Base-by-base conservation (phyloP, 2,888 invertebrate species). In the Oegoconia quadripuncta region DNA sequence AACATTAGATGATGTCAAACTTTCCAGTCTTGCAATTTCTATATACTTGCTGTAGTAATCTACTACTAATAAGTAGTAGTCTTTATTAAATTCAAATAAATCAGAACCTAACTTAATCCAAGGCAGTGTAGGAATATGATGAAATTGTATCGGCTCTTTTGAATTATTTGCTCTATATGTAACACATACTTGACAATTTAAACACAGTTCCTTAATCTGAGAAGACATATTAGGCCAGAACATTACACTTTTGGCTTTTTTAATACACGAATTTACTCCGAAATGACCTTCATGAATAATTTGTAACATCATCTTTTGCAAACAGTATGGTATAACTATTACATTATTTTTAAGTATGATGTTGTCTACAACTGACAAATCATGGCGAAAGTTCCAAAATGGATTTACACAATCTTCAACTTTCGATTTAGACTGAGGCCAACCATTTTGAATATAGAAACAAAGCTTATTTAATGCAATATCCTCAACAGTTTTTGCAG, bases 41-140 rank as follows among this genome's bases (percentile, higher is more conserved):
- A 44, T 13, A 26, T 25, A 44, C 30, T 41, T 44, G 20, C 34
- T 38, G 13, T 27, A 44, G 12, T 44, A 44, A 36, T 44, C 44
- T 16, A 44, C 30, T 1, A 41, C 13, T 22, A 44, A 1, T 4
- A 42, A 22, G 18, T 22, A 34, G 11, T 27, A 6, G 11, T 20
- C 2, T 9, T 22, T 32, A 14, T 32, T 26, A 13, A 34, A 35
- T 17, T 38, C 25, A 34, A 38, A 42, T 16, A 42, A 8, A 35
- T 42, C 42, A 9, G 23, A n/a, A 9, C 16, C 41, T 8, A 40
- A 3, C n/a, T 35, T 26, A 2, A 17, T 2, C 34, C 34, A 34
- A 1, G 34, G 26, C n/a, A 15, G 3, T 7, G 13, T 9, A 8
- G 34, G 34, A 7, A 34, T 14, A 9, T 16, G 7, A 18, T 34